Conservation (phyloP, 2,888 invertebrate genomes). For the Bruchidius siliquastri region DNA sequence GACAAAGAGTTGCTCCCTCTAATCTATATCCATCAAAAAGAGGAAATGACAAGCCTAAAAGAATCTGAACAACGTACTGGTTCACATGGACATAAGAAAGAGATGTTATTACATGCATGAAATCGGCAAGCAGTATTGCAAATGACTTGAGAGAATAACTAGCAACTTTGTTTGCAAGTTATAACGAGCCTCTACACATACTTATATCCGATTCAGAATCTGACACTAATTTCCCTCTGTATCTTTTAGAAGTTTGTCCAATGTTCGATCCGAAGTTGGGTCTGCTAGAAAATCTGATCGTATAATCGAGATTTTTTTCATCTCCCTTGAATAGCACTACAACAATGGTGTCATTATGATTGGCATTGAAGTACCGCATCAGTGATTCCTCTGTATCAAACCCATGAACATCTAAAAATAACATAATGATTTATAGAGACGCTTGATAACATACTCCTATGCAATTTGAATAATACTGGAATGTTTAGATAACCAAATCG, state of each 20-base stretch:
- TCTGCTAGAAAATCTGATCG: slow-evolving; percentile 26
- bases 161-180: too few relatives aligned
- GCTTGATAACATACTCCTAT: neutral
- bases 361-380: slow-evolving; percentile 26
- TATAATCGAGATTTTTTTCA: slow-evolving; percentile 33
- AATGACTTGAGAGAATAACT: too few relatives aligned
- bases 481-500: too few relatives aligned
- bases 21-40: too few relatives aligned
- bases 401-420: slow-evolving; percentile 30
- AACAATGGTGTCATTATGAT: slow-evolving; percentile 27
- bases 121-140: too few relatives aligned
- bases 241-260: neutral
- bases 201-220: neutral
- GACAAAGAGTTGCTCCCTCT: too few relatives aligned
- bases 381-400: slow-evolving; percentile 32
- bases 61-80: too few relatives aligned
- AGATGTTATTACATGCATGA: too few relatives aligned
- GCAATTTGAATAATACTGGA: too few relatives aligned
- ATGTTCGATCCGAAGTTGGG: neutral
- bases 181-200: neutral
- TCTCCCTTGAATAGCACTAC: slow-evolving; percentile 34
- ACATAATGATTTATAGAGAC: slow-evolving; percentile 6
- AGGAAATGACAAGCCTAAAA: too few relatives aligned
- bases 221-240: neutral
- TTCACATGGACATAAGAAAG: too few relatives aligned